A percentile compares a stretch with the other conserved stretches of the same genome.
Evolutionary conservation across 1,140 invertebrate genomes (phyloP).

Genomic region (Papilio glaucus): DNA sequence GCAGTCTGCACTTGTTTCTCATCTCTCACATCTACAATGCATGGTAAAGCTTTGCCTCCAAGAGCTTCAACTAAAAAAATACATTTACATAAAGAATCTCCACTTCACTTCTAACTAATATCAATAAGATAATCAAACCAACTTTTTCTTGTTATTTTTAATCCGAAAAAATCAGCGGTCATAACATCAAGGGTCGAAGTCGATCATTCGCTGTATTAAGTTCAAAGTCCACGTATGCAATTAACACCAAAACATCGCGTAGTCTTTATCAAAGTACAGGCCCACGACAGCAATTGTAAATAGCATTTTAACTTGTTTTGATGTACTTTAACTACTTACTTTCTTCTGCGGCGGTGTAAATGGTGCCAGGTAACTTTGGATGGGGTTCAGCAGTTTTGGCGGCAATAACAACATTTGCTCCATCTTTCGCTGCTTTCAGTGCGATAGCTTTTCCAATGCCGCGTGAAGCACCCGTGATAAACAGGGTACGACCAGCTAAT

Average conservation of each 20-base stretch:
- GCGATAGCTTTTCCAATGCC: constrained; percentile 99
- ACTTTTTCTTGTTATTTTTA: not conserved
- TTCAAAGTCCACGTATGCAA: constrained; percentile 54
- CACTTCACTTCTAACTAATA: not conserved
- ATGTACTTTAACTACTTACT: constrained; percentile 84
- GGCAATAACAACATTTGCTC: constrained; percentile 96
- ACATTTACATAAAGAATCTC: not conserved
- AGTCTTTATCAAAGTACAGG: not conserved
- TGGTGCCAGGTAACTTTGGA: constrained; percentile 99
- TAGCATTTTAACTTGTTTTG: constrained; percentile 4
- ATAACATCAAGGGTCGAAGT: constrained; percentile 7
- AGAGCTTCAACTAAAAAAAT: constrained; percentile 91
- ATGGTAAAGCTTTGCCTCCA: constrained; percentile 96
- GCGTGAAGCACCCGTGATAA: constrained; percentile 98
- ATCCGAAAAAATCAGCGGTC: not conserved
- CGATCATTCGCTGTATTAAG: constrained; percentile 30
- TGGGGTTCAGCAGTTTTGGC: constrained; percentile 98
- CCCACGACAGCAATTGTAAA: not conserved
- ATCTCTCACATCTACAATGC: constrained; percentile 96
- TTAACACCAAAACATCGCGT: not conserved
- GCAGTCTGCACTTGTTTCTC: constrained; percentile 92
- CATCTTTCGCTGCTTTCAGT: constrained; percentile 96
- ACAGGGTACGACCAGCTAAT: constrained; percentile 95
- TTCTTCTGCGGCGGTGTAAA: constrained; percentile 98
- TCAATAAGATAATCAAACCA: too few species aligned